A percentile compares a stretch with the other conserved stretches of the same genome.
phyloP scores from a whole-genome alignment of 2,113 vertebrate species.

The Plecturocebus donacophilus region DNA sequence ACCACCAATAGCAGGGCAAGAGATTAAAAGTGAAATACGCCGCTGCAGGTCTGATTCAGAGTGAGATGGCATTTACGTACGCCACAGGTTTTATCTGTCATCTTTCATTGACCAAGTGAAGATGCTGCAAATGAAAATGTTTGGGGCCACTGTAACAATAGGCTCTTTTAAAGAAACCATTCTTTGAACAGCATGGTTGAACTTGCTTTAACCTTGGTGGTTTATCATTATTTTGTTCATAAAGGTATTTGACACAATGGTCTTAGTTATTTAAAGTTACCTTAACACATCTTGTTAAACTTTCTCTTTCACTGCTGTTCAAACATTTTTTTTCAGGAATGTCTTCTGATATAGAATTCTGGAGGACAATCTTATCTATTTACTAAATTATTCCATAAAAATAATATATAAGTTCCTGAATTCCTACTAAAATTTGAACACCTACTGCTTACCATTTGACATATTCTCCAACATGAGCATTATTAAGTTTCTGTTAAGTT shows the following conservation, averaged over 20 bases:
- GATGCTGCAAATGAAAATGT: neutral
- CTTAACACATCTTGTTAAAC: neutral
- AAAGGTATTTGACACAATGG: conserved; percentile 13
- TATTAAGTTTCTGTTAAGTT: conserved; percentile 50
- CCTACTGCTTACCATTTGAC: neutral
- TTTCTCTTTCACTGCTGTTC: neutral
- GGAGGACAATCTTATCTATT: neutral
- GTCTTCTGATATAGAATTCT: neutral
- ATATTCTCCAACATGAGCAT: neutral
- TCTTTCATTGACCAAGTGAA: neutral
- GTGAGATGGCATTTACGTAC: neutral
- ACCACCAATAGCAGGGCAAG: neutral
- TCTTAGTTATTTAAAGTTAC: conserved; percentile 17
- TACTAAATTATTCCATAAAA: conserved; percentile 40
- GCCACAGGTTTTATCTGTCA: neutral
- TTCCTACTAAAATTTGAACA: conserved; percentile 12
- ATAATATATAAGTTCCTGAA: neutral
- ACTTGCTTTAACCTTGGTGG: conserved; percentile 6
- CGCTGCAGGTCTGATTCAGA: neutral
- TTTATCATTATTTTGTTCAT: conserved; percentile 25
- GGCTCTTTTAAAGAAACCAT: conserved; percentile 11
- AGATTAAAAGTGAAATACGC: neutral
- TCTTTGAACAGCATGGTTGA: neutral
- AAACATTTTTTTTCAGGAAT: neutral
- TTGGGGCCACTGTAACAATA: neutral